A percentile compares a stretch with the other conserved stretches of the same genome.
phyloP scores from a whole-genome alignment of 2,888 invertebrate species.

The Timema cristinae region DNA sequence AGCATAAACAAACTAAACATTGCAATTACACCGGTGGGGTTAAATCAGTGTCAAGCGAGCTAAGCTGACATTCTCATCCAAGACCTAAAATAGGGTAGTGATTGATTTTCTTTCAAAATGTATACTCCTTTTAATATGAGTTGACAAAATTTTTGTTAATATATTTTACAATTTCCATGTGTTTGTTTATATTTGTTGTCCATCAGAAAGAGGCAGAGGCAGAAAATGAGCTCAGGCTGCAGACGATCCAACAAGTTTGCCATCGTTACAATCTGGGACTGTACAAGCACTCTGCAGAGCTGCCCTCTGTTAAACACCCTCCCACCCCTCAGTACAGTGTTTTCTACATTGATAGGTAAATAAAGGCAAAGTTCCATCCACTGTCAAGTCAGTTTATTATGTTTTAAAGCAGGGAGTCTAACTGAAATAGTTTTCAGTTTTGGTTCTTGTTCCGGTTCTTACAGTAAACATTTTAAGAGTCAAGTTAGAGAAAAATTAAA shows the following conservation, averaged over 20 bases:
- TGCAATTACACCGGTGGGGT: too few species aligned
- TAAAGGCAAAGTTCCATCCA: not conserved
- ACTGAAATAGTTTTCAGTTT: too few species aligned
- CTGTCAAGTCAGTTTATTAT: too few species aligned
- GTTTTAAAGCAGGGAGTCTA: too few species aligned
- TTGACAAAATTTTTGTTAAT: not conserved
- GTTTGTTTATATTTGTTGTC: not conserved
- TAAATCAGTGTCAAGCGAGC: too few species aligned
- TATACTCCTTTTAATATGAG: not conserved
- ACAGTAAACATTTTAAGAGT: too few species aligned
- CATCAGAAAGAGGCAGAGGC: conserved; percentile 43
- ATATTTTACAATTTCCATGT: not conserved
- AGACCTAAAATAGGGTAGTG: too few species aligned
- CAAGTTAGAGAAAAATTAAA: too few species aligned
- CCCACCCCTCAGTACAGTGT: conserved; percentile 48
- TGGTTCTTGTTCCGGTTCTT: too few species aligned
- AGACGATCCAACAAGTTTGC: conserved; percentile 41
- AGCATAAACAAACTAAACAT: too few species aligned
- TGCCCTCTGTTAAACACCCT: conserved; percentile 43
- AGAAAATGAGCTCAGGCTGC: conserved; percentile 49
- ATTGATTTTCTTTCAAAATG: not conserved
- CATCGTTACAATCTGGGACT: conserved; percentile 44
- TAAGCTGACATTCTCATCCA: too few species aligned
- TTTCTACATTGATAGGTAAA: conserved; percentile 47
- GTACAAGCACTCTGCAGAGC: conserved; percentile 36